Conservation (phyloP, 2,113 vertebrate species). For the Pelusios castaneus region DNA sequence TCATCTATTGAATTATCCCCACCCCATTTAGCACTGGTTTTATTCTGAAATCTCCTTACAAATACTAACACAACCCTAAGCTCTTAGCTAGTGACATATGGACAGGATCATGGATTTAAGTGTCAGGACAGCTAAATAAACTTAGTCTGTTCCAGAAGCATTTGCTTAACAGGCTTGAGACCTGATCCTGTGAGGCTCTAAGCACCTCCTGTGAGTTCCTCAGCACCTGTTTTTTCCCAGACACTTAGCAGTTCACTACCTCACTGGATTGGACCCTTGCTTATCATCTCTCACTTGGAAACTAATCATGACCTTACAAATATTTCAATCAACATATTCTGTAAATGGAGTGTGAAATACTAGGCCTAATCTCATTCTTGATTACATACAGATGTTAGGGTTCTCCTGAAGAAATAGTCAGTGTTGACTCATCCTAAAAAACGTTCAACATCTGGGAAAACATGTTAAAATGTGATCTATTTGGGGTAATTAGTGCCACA, state of each 20-base stretch:
- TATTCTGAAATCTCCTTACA: background rate
- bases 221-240: background rate
- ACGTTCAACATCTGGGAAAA: constrained; percentile 36
- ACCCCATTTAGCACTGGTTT: background rate
- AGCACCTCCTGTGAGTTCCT: background rate
- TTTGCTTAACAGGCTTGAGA: constrained; percentile 8
- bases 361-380: background rate
- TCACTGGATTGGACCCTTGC: background rate
- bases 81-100: background rate
- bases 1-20: background rate
- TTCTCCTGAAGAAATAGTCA: constrained; percentile 35
- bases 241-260: background rate
- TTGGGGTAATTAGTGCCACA: constrained; percentile 40
- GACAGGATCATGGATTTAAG: background rate
- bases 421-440: constrained; percentile 45
- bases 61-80: background rate
- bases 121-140: background rate
- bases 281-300: background rate
- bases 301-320: constrained; percentile 35
- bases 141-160: background rate
- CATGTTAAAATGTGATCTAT: background rate
- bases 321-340: background rate
- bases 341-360: background rate
- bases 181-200: background rate
- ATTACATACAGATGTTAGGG: constrained; percentile 49